Evolutionary conservation across 2,797 vertebrate genomes (phyloP).

Genomic region (Glossophaga mutica): DNA sequence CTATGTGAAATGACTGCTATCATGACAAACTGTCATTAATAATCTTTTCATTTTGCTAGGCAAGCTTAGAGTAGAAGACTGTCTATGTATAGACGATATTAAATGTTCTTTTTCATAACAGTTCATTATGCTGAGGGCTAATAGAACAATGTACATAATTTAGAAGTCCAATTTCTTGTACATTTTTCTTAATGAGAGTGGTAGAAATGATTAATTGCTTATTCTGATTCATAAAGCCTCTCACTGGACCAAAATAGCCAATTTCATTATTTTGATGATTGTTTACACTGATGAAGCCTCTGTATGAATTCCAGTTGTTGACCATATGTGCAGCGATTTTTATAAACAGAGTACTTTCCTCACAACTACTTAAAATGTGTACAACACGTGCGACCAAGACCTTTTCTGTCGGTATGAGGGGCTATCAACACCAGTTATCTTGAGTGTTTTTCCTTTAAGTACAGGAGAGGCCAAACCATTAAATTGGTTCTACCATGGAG

Average conservation of each 20-base stretch:
- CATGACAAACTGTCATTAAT: background rate
- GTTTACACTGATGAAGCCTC: conserved; percentile 42
- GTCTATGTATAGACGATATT: background rate
- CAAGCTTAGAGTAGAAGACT: background rate
- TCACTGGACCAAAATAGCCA: conserved; percentile 41
- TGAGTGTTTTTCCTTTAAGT: background rate
- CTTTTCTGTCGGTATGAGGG: background rate
- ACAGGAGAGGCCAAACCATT: background rate
- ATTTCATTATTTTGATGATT: conserved; percentile 17
- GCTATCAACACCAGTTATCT: conserved; percentile 51
- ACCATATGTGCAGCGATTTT: background rate
- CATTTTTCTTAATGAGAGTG: conserved; percentile 61
- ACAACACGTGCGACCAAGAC: background rate
- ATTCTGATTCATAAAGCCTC: conserved; percentile 54
- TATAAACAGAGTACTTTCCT: conserved; percentile 6
- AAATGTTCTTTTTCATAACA: conserved; percentile 3
- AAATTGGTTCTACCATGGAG: background rate
- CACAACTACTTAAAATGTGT: conserved; percentile 35
- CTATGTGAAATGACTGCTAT: background rate
- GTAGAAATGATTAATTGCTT: conserved; percentile 70
- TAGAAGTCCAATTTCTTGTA: background rate
- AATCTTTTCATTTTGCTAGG: background rate
- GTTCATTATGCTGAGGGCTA: background rate
- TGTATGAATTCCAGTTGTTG: conserved; percentile 58
- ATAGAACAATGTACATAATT: background rate